A percentile compares a stretch with the other conserved stretches of the same genome.
Conservation (phyloP, 2,113 vertebrate genomes). For the Cyrtonyx montezumae region DNA sequence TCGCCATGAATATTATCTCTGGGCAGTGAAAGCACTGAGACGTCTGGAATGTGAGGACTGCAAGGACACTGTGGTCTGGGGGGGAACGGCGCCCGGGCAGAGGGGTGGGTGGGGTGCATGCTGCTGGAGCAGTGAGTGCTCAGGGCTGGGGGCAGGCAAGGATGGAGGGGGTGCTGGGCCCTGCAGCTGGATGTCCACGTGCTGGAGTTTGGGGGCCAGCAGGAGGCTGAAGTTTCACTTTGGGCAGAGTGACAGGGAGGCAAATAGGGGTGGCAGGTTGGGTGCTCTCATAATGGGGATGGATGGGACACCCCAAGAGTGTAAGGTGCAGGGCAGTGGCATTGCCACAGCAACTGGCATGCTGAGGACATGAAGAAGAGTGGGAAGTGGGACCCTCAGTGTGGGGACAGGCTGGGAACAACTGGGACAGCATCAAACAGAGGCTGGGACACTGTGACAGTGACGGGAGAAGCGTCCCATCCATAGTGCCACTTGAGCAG, state of each 20-base stretch:
- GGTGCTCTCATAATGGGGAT: not conserved
- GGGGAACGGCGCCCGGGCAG: not conserved
- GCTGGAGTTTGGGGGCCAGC: not conserved
- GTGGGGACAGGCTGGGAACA: not conserved
- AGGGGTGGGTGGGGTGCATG: not conserved
- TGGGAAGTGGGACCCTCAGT: not conserved
- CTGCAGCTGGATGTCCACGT: not conserved
- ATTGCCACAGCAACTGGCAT: not conserved
- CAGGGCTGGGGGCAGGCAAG: not conserved
- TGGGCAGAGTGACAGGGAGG: not conserved
- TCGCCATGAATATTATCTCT: constrained; percentile 73
- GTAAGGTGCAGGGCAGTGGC: not conserved
- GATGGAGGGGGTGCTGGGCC: not conserved
- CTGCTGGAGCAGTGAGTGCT: accelerated
- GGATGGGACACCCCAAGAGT: not conserved
- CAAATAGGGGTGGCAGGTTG: not conserved
- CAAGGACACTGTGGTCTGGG: constrained; percentile 60
- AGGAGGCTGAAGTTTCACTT: not conserved
- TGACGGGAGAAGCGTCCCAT: accelerated
- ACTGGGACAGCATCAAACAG: not conserved
- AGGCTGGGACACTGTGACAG: not conserved
- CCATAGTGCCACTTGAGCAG: accelerated
- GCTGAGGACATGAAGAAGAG: not conserved
- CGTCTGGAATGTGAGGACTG: constrained; percentile 75
- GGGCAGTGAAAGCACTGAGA: constrained; percentile 69